Conservation (phyloP, 2,888 invertebrate genomes). For the Aphodius sticticus region DNA sequence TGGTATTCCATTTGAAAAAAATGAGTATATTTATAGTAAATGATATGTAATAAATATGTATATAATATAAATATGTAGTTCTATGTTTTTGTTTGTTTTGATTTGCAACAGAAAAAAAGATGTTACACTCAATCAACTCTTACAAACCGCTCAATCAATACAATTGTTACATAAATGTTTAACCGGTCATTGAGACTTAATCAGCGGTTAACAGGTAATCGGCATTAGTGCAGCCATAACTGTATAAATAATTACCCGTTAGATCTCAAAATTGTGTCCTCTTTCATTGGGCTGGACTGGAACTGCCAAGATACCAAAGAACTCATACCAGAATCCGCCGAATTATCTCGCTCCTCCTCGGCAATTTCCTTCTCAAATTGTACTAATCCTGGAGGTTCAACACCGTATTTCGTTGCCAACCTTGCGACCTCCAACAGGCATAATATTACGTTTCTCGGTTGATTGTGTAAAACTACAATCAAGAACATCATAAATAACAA, state of each 20-base stretch:
- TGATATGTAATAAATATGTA: too few species aligned
- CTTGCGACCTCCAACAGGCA: conserved; percentile 87
- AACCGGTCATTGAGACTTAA: too few species aligned
- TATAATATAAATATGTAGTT: too few species aligned
- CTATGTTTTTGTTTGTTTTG: too few species aligned
- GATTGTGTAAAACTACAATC: conserved; percentile 77
- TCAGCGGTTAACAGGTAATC: too few species aligned
- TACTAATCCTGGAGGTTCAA: conserved; percentile 85
- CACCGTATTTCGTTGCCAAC: conserved; percentile 76
- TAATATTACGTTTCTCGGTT: conserved; percentile 83
- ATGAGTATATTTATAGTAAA: too few species aligned
- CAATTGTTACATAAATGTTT: too few species aligned
- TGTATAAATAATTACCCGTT: conserved; percentile 13
- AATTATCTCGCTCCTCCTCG: conserved; percentile 73
- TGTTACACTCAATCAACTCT: too few species aligned
- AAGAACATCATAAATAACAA: conserved; percentile 38
- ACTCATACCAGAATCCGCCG: conserved; percentile 71
- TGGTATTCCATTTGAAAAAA: too few species aligned
- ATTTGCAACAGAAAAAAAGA: too few species aligned
- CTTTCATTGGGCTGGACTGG: conserved; percentile 61
- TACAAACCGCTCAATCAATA: too few species aligned
- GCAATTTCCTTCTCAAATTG: conserved; percentile 88
- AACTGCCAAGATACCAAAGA: conserved; percentile 75
- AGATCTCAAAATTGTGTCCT: conserved; percentile 46
- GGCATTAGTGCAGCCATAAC: too few species aligned